Percentiles rank a stretch among this genome's conserved stretches.
Evolutionary conservation across 92 coral and sea anemone genomes (phyloP).

Genomic region (Palythoa grandiflora): DNA sequence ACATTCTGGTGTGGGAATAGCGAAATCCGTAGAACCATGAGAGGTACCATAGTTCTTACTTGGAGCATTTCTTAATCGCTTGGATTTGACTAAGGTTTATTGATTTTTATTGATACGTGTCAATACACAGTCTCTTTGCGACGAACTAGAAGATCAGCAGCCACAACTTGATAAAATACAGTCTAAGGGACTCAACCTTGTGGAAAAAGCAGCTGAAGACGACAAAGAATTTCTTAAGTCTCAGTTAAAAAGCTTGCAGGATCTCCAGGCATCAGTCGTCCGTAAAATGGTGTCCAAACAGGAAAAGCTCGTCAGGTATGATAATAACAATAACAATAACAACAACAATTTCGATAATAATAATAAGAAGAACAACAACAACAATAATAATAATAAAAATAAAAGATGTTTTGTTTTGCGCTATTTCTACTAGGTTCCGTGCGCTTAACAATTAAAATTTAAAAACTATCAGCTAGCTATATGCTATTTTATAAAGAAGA

Average conservation of each 20-base stretch:
- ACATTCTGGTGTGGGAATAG: too few relatives aligned
- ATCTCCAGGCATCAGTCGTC: slow-evolving; percentile 74
- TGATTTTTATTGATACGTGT: too few relatives aligned
- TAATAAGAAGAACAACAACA: background rate
- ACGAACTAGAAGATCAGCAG: slow-evolving; percentile 76
- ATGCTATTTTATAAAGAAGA: too few relatives aligned
- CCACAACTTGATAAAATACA: slow-evolving; percentile 64
- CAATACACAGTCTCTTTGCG: slow-evolving; percentile 68
- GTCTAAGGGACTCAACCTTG: slow-evolving; percentile 65
- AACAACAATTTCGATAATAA: background rate
- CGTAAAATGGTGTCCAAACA: slow-evolving; percentile 83
- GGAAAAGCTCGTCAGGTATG: slow-evolving; percentile 74
- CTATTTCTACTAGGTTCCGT: too few relatives aligned
- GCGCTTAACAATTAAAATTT: too few relatives aligned
- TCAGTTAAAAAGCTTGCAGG: slow-evolving; percentile 71
- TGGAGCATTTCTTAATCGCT: background rate
- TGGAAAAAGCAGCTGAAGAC: slow-evolving; percentile 70
- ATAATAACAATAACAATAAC: too few relatives aligned
- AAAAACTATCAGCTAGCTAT: too few relatives aligned
- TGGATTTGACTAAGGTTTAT: too few relatives aligned
- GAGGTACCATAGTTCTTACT: too few relatives aligned
- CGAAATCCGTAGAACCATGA: too few relatives aligned
- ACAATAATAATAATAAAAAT: too few relatives aligned
- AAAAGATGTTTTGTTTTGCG: too few relatives aligned
- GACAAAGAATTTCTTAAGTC: slow-evolving; percentile 69